A percentile compares a stretch with the other conserved stretches of the same genome.
Conservation (phyloP, 1,140 invertebrate species). For the Mylabris phalerata region DNA sequence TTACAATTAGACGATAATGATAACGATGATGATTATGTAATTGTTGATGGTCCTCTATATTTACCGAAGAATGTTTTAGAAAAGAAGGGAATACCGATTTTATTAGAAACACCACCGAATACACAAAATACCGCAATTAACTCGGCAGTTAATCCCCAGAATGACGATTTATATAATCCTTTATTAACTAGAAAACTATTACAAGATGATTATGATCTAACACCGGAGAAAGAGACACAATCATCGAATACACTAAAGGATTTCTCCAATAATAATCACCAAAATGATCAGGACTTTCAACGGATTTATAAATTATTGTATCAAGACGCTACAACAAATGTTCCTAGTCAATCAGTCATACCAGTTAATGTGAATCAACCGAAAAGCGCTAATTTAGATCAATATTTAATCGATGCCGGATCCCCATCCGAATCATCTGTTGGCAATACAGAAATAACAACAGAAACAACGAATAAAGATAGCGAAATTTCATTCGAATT, state of each 20-base stretch:
- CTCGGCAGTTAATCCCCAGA: too few species aligned
- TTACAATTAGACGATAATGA: constrained; percentile 15
- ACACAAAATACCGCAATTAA: too few species aligned
- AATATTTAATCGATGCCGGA: too few species aligned
- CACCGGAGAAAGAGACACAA: constrained; percentile 1
- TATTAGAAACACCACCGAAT: too few species aligned
- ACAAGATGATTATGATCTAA: constrained; percentile 2
- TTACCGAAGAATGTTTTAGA: constrained; percentile 18
- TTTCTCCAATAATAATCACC: too few species aligned
- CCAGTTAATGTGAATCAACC: too few species aligned
- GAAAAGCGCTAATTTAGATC: too few species aligned
- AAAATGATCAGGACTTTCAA: not conserved
- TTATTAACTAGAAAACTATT: constrained; percentile 3
- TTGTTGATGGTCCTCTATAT: constrained; percentile 25
- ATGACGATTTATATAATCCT: not conserved
- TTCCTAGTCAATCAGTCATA: not conserved
- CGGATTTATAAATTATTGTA: not conserved
- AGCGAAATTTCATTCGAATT: too few species aligned
- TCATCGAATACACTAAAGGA: not conserved
- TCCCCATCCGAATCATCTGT: too few species aligned
- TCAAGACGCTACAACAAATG: not conserved
- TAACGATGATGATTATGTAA: constrained; percentile 23
- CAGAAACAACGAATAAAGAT: too few species aligned
- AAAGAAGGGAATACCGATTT: not conserved
- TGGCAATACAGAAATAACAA: too few species aligned